These are phyloP conservation scores for Antidorcas marsupialis DNA, from an alignment of 2,113 vertebrate species.

Conservation along the genomic window DNA sequence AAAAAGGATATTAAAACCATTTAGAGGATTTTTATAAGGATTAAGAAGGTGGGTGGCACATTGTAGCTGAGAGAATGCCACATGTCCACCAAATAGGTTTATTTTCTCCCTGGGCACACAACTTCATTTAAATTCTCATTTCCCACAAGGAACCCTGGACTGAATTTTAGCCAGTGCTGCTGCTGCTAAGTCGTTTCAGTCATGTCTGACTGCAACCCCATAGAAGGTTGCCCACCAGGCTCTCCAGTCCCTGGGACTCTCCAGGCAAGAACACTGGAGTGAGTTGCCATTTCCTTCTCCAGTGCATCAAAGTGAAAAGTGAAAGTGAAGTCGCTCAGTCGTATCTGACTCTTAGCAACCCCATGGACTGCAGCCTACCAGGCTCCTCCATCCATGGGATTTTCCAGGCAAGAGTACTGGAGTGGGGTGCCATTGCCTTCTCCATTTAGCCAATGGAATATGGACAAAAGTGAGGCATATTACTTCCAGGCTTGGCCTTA, in stretches of 20 bases:
- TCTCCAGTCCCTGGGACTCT: background rate
- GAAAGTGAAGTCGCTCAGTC: background rate
- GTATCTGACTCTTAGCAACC: background rate
- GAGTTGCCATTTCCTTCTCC: background rate
- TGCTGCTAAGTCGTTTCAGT: background rate
- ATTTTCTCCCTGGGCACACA: background rate
- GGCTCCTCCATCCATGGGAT: background rate
- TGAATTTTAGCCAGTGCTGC: background rate
- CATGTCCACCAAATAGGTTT: background rate
- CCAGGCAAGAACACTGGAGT: background rate
- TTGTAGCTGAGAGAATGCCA: constrained; percentile 13
- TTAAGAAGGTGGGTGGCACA: background rate
- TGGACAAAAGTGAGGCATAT: background rate
- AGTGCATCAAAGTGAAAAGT: background rate
- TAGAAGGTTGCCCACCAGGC: background rate
- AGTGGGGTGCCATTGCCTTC: background rate
- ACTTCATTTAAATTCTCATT: background rate
- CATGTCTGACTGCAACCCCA: background rate
- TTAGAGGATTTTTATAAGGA: background rate
- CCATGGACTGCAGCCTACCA: background rate
- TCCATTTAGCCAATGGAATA: background rate
- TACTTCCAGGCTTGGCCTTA: background rate
- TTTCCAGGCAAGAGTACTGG: background rate
- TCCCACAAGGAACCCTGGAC: background rate
- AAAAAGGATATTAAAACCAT: background rate